Conservation (phyloP, 2,113 vertebrate species). For the Alaudala cheleensis region DNA sequence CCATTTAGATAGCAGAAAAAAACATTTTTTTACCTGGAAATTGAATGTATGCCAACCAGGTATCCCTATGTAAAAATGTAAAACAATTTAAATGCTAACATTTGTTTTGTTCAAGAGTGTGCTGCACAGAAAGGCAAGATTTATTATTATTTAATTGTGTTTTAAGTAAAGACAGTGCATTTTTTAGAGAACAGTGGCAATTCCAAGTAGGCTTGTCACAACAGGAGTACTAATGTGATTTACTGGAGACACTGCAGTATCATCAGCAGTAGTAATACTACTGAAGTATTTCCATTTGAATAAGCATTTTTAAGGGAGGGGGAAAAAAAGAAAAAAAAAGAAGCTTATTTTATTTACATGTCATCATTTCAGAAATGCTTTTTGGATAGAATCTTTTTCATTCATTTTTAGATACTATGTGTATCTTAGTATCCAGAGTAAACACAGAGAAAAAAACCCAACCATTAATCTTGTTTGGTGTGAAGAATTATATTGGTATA, state of each 20-base stretch:
- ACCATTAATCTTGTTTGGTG: background rate
- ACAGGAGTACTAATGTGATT: background rate
- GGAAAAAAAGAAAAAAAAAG: rapidly evolving
- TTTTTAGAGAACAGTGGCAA: background rate
- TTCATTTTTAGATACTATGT: background rate
- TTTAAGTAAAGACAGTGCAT: background rate
- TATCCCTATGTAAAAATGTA: background rate
- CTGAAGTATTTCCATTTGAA: background rate
- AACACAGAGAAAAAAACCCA: rapidly evolving
- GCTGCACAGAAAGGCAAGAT: background rate
- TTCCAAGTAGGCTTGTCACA: background rate
- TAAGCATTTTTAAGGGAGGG: background rate
- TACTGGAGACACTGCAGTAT: background rate
- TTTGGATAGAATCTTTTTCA: background rate
- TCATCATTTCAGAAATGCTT: background rate
- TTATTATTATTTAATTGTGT: background rate
- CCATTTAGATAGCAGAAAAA: background rate
- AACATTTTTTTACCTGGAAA: background rate
- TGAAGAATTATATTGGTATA: background rate
- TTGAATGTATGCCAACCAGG: background rate
- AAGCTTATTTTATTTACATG: background rate
- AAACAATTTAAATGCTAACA: background rate
- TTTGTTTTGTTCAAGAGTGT: background rate
- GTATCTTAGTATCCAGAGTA: background rate
- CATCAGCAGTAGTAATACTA: background rate